Evolutionary conservation across 2,113 vertebrate species (phyloP).

Genomic region (Numenius arquata): DNA sequence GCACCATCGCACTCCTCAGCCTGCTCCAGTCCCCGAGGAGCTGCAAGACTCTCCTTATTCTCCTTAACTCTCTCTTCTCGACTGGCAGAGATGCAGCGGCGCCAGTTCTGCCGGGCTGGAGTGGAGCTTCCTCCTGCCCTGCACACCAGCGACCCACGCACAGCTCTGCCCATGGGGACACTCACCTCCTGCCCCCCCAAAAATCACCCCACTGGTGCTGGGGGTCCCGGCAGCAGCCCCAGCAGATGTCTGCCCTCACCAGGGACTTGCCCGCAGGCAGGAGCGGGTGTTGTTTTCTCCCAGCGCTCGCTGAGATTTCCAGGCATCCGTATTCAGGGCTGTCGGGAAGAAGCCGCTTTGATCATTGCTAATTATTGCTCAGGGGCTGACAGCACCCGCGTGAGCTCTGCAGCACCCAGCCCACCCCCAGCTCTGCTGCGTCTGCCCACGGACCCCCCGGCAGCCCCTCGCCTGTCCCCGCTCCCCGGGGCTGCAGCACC

Average conservation of each 20-base stretch:
- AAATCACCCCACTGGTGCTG: not conserved
- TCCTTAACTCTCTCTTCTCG: not conserved
- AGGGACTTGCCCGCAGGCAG: too few species aligned
- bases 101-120: not conserved
- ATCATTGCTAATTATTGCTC: not conserved
- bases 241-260: not conserved
- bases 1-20: not conserved
- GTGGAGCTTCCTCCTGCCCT: not conserved
- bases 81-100: not conserved
- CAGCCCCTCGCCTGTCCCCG: not conserved
- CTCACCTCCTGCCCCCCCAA: too few species aligned
- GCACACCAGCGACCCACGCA: fast-evolving
- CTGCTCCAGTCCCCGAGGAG: not conserved
- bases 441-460: not conserved
- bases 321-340: not conserved
- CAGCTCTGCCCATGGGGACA: not conserved
- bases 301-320: not conserved
- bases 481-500: not conserved
- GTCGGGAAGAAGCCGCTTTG: conserved; percentile 33
- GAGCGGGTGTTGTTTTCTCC: not conserved
- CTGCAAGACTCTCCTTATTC: not conserved
- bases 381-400: not conserved
- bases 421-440: not conserved
- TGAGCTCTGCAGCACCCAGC: not conserved
- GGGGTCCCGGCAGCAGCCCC: not conserved